Percentiles rank a stretch among this genome's conserved stretches.
These are phyloP conservation scores for Syrmaticus mikado DNA, from an alignment of 2,113 vertebrate genomes.

Conservation along the genomic window DNA sequence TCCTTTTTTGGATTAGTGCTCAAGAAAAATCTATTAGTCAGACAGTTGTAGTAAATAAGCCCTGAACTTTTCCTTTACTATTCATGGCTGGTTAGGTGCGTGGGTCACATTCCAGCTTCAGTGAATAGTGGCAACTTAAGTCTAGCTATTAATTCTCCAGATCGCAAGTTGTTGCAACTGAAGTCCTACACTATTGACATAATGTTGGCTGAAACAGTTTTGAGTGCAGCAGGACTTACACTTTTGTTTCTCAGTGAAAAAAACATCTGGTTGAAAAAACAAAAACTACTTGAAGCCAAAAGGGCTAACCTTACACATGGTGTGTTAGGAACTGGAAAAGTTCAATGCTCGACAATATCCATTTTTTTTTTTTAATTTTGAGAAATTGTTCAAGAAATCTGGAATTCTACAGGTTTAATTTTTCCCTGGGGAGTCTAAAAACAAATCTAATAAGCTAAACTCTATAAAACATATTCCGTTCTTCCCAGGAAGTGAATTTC, in stretches of 20 bases:
- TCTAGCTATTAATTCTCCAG: slow-evolving; percentile 58
- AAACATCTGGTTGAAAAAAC: neutral
- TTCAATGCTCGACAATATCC: neutral
- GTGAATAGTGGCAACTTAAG: slow-evolving; percentile 17
- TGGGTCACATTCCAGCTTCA: slow-evolving; percentile 53
- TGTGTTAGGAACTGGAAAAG: neutral
- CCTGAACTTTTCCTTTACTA: neutral
- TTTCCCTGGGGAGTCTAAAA: neutral
- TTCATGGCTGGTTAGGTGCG: slow-evolving; percentile 42
- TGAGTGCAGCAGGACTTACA: neutral
- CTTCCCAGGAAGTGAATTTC: neutral
- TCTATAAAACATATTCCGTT: neutral
- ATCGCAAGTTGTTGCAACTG: slow-evolving; percentile 27
- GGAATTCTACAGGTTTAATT: neutral
- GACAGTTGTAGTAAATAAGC: slow-evolving; percentile 37
- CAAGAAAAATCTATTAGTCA: slow-evolving; percentile 30
- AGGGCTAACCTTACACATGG: neutral
- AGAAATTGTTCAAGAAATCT: neutral
- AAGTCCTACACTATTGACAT: slow-evolving; percentile 27
- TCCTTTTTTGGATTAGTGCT: slow-evolving; percentile 27
- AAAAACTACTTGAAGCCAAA: neutral
- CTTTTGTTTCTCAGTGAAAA: slow-evolving; percentile 26
- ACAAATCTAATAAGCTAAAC: neutral
- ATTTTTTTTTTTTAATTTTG: neutral
- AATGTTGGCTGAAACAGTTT: slow-evolving; percentile 27